These are phyloP conservation scores for Bufo bufo DNA, from an alignment of 2,113 vertebrate genomes.

Conservation along the genomic window DNA sequence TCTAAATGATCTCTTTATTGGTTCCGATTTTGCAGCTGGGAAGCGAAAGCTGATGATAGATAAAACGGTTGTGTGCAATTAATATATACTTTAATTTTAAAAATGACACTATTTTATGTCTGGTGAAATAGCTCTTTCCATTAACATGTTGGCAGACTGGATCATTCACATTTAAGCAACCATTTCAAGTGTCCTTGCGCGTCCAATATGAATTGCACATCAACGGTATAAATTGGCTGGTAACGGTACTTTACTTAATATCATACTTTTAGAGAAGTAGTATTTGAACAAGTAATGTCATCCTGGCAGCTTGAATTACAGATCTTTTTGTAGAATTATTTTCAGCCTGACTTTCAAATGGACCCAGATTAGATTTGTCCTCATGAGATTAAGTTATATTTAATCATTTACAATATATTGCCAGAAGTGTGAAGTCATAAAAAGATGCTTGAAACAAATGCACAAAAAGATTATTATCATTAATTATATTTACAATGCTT, in stretches of 20 bases:
- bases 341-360: constrained; percentile 22
- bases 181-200: constrained; percentile 12
- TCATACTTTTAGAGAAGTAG: neutral
- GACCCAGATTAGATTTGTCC: neutral
- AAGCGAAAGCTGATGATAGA: neutral
- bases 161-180: constrained; percentile 29
- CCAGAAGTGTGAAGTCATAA: constrained; percentile 21
- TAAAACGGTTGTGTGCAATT: constrained; percentile 3
- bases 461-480: neutral
- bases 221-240: constrained; percentile 22
- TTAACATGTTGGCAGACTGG: constrained; percentile 33
- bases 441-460: neutral
- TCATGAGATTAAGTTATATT: constrained; percentile 1
- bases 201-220: neutral
- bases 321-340: constrained; percentile 3
- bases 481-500: neutral
- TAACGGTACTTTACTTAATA: constrained; percentile 19
- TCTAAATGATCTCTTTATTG: neutral
- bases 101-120: neutral
- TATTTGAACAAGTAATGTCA: constrained; percentile 28
- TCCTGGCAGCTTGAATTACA: constrained; percentile 41
- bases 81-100: constrained; percentile 25
- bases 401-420: constrained; percentile 5
- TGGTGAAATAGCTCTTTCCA: constrained; percentile 12
- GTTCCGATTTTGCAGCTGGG: neutral